These are phyloP conservation scores for Entelurus aequoreus DNA, from an alignment of 2,113 vertebrate species.

Conservation along the genomic window DNA sequence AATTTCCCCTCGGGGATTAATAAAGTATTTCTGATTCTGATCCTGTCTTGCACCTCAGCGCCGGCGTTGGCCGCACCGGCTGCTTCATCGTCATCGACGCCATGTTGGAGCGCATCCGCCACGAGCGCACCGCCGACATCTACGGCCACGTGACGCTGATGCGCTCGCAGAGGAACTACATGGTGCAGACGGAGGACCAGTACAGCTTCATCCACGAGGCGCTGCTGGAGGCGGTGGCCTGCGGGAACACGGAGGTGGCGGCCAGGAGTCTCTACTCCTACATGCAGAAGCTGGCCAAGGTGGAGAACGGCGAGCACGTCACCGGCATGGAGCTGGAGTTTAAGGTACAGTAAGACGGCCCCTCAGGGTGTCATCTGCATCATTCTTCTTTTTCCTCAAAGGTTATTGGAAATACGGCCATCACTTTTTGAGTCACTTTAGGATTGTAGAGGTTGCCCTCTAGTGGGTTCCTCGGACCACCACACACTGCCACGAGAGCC, in stretches of 20 bases:
- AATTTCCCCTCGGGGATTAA: no score
- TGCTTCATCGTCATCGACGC: constrained; percentile 97
- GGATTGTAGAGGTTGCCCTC: no score
- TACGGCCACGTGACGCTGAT: constrained; percentile 97
- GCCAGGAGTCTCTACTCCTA: constrained; percentile 91
- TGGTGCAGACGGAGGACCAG: constrained; percentile 98
- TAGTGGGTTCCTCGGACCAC: no score
- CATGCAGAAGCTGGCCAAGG: constrained; percentile 93
- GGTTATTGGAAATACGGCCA: no score
- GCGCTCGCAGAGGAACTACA: constrained; percentile 96
- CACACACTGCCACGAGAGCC: no score
- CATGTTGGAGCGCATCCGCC: constrained; percentile 94
- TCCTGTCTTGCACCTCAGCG: constrained; percentile 59
- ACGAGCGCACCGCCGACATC: constrained; percentile 92
- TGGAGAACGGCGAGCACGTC: constrained; percentile 88
- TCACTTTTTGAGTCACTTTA: no score
- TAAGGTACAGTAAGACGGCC: constrained; percentile 73
- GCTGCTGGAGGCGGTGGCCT: constrained; percentile 92
- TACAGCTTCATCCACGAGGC: constrained; percentile 98
- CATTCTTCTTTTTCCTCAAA: no score
- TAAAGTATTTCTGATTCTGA: no score
- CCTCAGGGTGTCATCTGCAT: neutral
- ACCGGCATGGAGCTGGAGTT: constrained; percentile 97
- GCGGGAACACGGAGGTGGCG: constrained; percentile 92
- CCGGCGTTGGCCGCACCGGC: constrained; percentile 92